phyloP scores from a whole-genome alignment of 2,113 vertebrate genomes.

The Burhinus bistriatus region DNA sequence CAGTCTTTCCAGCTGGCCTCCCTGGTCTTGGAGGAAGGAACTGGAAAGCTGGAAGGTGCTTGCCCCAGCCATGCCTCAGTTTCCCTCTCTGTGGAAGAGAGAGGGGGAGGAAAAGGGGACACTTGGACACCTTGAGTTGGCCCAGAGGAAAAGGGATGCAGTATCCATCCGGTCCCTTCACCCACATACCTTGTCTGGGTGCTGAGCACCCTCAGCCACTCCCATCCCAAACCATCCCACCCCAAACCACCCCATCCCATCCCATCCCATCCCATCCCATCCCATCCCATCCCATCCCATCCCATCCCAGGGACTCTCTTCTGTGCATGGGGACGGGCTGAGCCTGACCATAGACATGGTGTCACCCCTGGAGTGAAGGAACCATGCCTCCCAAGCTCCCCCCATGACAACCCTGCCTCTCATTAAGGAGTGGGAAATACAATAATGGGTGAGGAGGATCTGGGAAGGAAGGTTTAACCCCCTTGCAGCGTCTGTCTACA shows the following conservation, averaged over 20 bases:
- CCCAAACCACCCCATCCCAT: neutral
- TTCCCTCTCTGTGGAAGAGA: neutral
- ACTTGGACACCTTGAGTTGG: neutral
- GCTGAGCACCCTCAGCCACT: neutral
- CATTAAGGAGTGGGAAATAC: neutral
- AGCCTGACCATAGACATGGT: neutral
- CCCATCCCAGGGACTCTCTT: neutral
- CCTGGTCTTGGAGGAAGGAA: neutral
- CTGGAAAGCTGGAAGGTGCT: neutral
- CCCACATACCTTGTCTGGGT: neutral
- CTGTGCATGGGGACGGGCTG: neutral
- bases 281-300: no score
- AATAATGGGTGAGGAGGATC: neutral
- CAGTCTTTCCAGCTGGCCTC: neutral
- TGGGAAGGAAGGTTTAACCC: neutral
- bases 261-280: no score
- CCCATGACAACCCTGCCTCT: neutral
- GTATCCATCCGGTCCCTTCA: neutral
- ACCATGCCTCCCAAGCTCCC: neutral
- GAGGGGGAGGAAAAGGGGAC: neutral
- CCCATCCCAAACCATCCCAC: neutral
- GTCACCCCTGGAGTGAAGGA: neutral
- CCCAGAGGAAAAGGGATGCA: neutral
- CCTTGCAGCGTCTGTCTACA: accelerated
- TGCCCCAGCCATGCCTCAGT: neutral